Base-by-base conservation (phyloP, 1,140 invertebrate species). In the Megalopta genalis region DNA sequence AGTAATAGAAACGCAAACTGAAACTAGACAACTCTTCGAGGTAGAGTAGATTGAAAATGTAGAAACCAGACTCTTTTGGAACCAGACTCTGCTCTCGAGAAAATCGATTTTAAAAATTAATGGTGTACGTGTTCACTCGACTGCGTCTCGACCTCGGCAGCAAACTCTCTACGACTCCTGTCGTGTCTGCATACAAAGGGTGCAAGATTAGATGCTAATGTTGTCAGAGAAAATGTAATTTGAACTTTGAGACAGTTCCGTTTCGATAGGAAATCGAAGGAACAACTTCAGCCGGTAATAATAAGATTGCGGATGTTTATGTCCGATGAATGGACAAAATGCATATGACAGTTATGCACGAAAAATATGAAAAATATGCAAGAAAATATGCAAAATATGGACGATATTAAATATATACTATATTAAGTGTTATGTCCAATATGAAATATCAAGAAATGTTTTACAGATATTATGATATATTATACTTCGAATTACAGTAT, bases 21-120 rank as follows among this genome's bases (percentile, higher is more conserved):
- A 16, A 32, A 62, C 21, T 21, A 62, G 25, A 39, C 18, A 32
- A 39, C 8, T 39, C 21, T 9, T n/a, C 62, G 32, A 18, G 62
- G 21, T 9, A 64, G 14, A 23, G 37, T 8, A 8, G 32, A 63
- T 32, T 65, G 37, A 65, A 65, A 65, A 32, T 23, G 63, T 65
- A 12, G 37, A 65, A 42, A 46, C 42, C n/a, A 37, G 21, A 65
- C 21, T 62, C 25, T 62, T 62, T 62, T 14, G 9, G 25, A 27
- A 62, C 23, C 21, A 42, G 3, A 21, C 21, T 12, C 23, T 1
- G 25, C 27, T 63, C 60, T 63, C n/a, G 64, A 25, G 64, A 66
- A 39, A 66, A 66, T 66, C 39, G n/a, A 46, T 23, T 46, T 66
- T 66, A 46, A 66, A 66, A 49, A 66, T 66, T 66, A 66, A 66